Conservation (phyloP, 1,140 invertebrate genomes). For the Hylaeus volcanicus region DNA sequence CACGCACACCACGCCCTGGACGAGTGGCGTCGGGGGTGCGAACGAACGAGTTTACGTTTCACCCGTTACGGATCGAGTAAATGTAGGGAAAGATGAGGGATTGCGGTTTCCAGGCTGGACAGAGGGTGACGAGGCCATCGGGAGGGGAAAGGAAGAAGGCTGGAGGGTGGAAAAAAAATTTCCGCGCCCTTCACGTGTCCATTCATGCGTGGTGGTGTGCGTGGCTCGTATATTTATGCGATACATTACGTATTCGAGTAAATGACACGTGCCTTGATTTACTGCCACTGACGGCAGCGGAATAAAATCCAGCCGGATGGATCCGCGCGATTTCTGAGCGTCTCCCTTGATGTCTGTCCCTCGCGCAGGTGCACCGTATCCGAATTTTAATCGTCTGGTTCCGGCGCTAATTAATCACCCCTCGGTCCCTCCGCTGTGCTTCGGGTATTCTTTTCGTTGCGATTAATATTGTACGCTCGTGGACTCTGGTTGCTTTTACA, state of each 20-base stretch:
- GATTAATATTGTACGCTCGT: slow-evolving; percentile 53
- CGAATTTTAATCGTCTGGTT: slow-evolving; percentile 64
- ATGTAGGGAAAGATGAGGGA: slow-evolving; percentile 75
- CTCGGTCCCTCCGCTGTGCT: slow-evolving; percentile 13
- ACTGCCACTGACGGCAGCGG: slow-evolving; percentile 70
- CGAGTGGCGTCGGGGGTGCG: slow-evolving; percentile 44
- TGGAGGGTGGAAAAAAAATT: slow-evolving; percentile 55
- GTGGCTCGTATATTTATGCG: slow-evolving; percentile 76
- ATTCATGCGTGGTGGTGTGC: slow-evolving; percentile 64
- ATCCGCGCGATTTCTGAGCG: slow-evolving; percentile 71
- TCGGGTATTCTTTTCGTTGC: slow-evolving; percentile 46
- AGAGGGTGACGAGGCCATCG: slow-evolving; percentile 50
- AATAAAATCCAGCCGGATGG: slow-evolving; percentile 75
- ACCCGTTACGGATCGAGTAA: slow-evolving; percentile 70
- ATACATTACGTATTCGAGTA: slow-evolving; percentile 78
- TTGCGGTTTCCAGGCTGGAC: slow-evolving; percentile 71
- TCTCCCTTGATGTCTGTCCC: slow-evolving; percentile 49
- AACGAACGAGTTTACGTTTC: slow-evolving; percentile 72
- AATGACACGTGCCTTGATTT: slow-evolving; percentile 79
- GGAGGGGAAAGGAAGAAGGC: slow-evolving; percentile 3
- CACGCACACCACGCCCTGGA: not conserved
- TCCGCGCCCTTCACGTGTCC: slow-evolving; percentile 59
- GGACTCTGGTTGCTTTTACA: slow-evolving; percentile 18
- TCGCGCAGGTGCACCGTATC: slow-evolving; percentile 45
- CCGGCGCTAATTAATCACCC: slow-evolving; percentile 65